These are phyloP conservation scores for Sylvia borin DNA, from an alignment of 2,797 vertebrate species.

Conservation along the genomic window DNA sequence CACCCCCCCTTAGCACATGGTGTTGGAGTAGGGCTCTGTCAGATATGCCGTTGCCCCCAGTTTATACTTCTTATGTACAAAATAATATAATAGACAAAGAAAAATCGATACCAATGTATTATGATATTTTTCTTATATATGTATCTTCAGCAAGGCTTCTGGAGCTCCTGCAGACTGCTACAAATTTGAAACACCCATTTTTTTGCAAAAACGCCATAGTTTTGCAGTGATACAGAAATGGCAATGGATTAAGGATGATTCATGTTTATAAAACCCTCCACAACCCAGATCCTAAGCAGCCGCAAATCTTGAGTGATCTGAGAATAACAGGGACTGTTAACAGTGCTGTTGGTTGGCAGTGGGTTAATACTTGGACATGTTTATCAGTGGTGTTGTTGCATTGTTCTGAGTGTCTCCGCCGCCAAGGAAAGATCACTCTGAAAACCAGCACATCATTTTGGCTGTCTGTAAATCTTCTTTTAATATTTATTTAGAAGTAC, in stretches of 20 bases:
- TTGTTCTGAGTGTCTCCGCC: background rate
- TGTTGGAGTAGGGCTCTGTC: background rate
- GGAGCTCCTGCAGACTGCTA: background rate
- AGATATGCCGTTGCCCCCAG: accelerated
- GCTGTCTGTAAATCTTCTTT: constrained; percentile 24
- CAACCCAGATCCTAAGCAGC: background rate
- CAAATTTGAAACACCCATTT: background rate
- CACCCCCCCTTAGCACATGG: accelerated
- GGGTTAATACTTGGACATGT: background rate
- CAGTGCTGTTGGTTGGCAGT: background rate
- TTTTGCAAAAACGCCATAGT: background rate
- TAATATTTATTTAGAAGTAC: constrained; percentile 76
- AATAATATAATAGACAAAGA: background rate
- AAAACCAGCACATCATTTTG: background rate
- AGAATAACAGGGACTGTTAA: background rate
- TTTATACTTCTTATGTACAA: background rate
- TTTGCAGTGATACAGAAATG: background rate
- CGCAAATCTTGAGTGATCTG: background rate
- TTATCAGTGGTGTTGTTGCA: background rate
- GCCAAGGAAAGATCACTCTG: background rate
- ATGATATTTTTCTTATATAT: background rate
- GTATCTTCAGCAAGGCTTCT: background rate
- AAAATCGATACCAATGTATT: too few relatives aligned
- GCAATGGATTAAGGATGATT: background rate
- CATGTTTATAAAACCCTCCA: background rate